Evolutionary conservation across 2,797 vertebrate species (phyloP), one percentile per base, ranked within the genome.

Genomic region (Gadopsis marmoratus): DNA sequence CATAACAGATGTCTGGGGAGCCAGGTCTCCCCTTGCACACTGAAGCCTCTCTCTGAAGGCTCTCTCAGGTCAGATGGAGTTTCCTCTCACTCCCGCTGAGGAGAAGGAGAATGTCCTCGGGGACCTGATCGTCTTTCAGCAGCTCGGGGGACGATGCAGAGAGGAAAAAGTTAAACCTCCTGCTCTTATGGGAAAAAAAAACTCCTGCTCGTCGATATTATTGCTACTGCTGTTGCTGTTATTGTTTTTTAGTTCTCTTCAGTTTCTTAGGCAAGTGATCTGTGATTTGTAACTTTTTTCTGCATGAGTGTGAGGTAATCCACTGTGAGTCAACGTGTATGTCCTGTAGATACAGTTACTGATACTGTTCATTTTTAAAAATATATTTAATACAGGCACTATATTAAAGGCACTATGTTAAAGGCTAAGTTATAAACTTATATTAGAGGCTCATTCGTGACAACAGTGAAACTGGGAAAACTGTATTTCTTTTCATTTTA

Each of bases 1-100:
- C 78, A 68, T 68, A 93, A 81, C 92, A 94, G 90, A 94, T 93
- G 92, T 92, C 89, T 85, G 71, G 87, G 91, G 89, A 92, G 77
- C 86, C 81, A 3, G 71, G 73, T 85, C 84, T 82, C 82, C 84
- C 83, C 83, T 59, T 66, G 64, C 29, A 16, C 55, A 26, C 73
- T 33, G 37, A 29, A 63, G 73, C 82, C 68, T 72, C 58, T 64
- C 86, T 87, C 83, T 78, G 64, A 83, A 78, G 66, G 66, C 80
- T 75, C 71, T 80, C 74, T 76, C 12, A 62, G 79, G 77, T 89
- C 88, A 86, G 91, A 92, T 91, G 83, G 73, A 74, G 89, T 91
- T 88, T 89, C 87, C 64, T 69, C 81, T 81, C 29, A 3, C 66
- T 80, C 55, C 62, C 45, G 14, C 51, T n/a, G 62, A 76, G 76